Conservation (phyloP, 2,797 vertebrate genomes). For the Brachyalestes nurse region DNA sequence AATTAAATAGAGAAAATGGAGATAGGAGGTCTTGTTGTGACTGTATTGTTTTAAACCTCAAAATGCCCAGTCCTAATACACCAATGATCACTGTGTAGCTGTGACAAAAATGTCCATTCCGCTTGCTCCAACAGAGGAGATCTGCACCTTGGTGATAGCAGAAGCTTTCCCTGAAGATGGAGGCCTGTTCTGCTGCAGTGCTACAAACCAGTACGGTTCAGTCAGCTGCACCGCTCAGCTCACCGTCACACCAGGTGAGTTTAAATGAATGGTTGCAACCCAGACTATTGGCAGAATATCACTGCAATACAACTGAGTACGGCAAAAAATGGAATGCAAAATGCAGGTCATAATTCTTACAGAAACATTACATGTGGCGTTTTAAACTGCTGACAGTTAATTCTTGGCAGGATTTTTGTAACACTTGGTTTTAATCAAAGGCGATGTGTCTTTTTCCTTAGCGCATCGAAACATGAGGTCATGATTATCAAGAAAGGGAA, state of each 20-base stretch:
- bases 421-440: background rate
- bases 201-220: conserved; percentile 86
- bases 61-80: too few species aligned
- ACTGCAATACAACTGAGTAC: background rate
- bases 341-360: too few species aligned
- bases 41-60: background rate
- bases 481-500: background rate
- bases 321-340: background rate
- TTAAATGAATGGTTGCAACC: background rate
- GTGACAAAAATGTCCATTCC: conserved; percentile 2
- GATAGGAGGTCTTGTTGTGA: background rate
- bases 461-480: background rate
- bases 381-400: too few species aligned
- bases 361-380: background rate
- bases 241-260: conserved; percentile 78
- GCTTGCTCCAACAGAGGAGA: conserved; percentile 84
- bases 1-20: background rate
- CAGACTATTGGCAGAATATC: too few species aligned
- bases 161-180: conserved; percentile 97
- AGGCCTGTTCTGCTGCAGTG: conserved; percentile 89
- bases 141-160: conserved; percentile 95
- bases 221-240: conserved; percentile 86
- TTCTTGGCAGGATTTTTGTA: background rate
- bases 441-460: background rate
- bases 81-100: background rate